A percentile compares a stretch with the other conserved stretches of the same genome.
Evolutionary conservation across 1,140 invertebrate species (phyloP).

Genomic region (Marisa cornuarietis): DNA sequence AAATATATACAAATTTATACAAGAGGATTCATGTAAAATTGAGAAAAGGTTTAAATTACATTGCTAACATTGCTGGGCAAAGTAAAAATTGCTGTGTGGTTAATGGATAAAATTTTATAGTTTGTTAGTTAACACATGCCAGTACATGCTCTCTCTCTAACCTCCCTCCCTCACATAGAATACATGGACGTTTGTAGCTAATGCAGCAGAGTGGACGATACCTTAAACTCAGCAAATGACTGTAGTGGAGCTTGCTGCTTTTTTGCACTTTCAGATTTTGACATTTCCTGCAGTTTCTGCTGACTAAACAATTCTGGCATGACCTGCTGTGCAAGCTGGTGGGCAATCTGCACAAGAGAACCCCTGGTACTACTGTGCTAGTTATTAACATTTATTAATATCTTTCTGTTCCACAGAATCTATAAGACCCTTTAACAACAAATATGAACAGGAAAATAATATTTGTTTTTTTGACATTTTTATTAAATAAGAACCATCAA

Average conservation of each 20-base stretch:
- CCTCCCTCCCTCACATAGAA: neutral
- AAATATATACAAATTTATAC: no score
- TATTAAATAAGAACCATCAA: no score
- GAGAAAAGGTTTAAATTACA: no score
- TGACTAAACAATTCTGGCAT: constrained; percentile 22
- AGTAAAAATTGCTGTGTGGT: neutral
- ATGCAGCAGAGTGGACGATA: constrained; percentile 1
- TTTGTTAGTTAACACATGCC: neutral
- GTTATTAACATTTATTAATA: neutral
- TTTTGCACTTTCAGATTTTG: constrained; percentile 25
- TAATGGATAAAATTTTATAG: neutral
- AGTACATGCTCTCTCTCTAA: neutral
- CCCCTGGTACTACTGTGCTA: neutral
- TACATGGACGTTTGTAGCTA: neutral
- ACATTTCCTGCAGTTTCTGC: neutral
- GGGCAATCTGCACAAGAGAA: constrained; percentile 38
- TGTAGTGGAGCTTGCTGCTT: constrained; percentile 6
- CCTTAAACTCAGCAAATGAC: constrained; percentile 50
- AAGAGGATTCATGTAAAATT: no score
- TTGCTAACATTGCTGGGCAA: neutral
- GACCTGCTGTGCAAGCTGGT: constrained; percentile 33
- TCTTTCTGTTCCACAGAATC: neutral
- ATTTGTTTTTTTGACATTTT: neutral
- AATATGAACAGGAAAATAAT: neutral
- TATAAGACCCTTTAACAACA: neutral